Base-by-base conservation (phyloP, 2,797 vertebrate species). In the Pseudochaenichthys georgianus region DNA sequence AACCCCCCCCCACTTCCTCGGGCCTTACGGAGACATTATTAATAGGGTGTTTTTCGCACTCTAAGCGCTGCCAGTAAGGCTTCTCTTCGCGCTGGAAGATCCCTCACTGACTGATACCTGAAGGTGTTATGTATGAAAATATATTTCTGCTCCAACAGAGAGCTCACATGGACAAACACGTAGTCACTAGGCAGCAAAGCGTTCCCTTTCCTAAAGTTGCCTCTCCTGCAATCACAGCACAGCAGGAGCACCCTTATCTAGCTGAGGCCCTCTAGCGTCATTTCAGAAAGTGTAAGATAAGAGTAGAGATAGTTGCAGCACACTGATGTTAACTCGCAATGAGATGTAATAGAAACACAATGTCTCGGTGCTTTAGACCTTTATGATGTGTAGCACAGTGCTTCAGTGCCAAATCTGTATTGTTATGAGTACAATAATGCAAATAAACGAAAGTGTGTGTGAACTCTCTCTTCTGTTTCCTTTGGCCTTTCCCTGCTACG, bases 161-260 rank as follows among this genome's bases (percentile, higher is more conserved):
- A 75, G 46, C 31, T 68, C 21, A n/a, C n/a, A 70, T 77, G 81
- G 87, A 87, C 48, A 78, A 81, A 79, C 45, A 48, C 54, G 19
- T 73, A 84, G 82, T 91, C 86, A 70, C 81, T 50, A 83, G 77
- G 77, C 81, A 91, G 74, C 85, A 31, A 46, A 50, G 73, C 65
- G 54, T 64, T 54, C 31, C 61, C 17, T 54, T 21, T 50, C 15
- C 48, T 48, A 62, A 73, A 63, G 74, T 52, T 15, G 28, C n/a
- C 42, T 59, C 54, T 73, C 31, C 38, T 77, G 77, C 69, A 86
- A 87, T 86, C 73, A 70, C 64, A 64, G 43, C 42, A 5, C 16
- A 57, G 64, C 55, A 62, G 42, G 69, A 73, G 46, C 15, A 62
- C 64, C 78, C 48, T 53, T 15, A 13, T 54, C 55, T 45, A 73